These are phyloP conservation scores for Ondatra zibethicus DNA, from an alignment of 2,113 vertebrate species.

Conservation along the genomic window DNA sequence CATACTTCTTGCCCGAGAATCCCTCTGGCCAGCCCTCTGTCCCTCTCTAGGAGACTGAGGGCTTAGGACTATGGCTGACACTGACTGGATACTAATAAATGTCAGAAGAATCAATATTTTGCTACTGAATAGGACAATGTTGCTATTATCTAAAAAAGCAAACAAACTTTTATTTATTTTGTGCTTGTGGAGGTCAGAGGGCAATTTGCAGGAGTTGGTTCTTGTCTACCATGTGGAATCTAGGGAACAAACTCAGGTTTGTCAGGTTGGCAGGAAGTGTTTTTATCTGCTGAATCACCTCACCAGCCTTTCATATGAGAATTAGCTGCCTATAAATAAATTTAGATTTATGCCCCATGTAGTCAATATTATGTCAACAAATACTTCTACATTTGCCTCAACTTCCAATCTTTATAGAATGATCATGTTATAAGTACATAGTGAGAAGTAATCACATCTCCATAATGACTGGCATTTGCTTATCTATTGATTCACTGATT, in stretches of 20 bases:
- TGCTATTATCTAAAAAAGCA: not conserved
- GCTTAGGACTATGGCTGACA: not conserved
- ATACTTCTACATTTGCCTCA: constrained; percentile 6
- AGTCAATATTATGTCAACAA: not conserved
- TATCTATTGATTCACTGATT: not conserved
- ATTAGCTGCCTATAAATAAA: constrained; percentile 5
- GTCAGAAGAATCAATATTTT: not conserved
- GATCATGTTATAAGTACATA: constrained; percentile 22
- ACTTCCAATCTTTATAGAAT: constrained; percentile 1
- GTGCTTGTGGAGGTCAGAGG: not conserved
- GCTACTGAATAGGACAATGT: not conserved
- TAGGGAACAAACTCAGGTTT: not conserved
- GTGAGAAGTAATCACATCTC: not conserved
- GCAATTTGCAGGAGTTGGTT: not conserved
- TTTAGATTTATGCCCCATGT: not conserved
- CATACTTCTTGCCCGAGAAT: not conserved
- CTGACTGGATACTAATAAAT: not conserved
- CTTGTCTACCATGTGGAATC: not conserved
- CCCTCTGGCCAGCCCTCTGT: not conserved
- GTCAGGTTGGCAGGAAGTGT: not conserved
- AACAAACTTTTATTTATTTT: not conserved
- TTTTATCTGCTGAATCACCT: not conserved
- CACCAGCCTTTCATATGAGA: not conserved
- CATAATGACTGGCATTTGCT: not conserved
- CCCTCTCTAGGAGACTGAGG: not conserved